phyloP scores from a whole-genome alignment of 2,797 vertebrate species.

The Dryobates pubescens region DNA sequence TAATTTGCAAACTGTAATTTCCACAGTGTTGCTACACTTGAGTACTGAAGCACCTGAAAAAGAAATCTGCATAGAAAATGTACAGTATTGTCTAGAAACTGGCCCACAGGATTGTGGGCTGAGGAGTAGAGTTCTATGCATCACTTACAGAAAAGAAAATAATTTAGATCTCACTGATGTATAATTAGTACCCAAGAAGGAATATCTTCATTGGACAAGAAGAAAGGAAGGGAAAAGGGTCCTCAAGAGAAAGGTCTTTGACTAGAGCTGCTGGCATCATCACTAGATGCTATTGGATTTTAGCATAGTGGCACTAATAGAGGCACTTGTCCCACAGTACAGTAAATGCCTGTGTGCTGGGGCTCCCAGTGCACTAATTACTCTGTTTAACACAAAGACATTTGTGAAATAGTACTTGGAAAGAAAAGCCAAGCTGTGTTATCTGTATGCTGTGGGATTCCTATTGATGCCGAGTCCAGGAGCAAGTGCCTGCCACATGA shows the following conservation, averaged over 20 bases:
- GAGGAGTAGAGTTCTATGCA: not conserved
- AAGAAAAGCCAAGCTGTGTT: not conserved
- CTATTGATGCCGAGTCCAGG: not conserved
- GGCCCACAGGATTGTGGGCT: not conserved
- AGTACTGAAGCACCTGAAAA: not conserved
- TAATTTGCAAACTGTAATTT: constrained; percentile 2
- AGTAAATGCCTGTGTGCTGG: not conserved
- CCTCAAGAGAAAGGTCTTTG: constrained; percentile 13
- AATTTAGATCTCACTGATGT: not conserved
- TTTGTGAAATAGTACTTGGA: not conserved
- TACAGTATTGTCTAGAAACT: not conserved
- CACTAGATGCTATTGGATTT: not conserved
- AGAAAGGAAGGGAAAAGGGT: not conserved
- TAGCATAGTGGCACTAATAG: not conserved
- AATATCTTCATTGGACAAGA: constrained; percentile 11
- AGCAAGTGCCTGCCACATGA: not conserved
- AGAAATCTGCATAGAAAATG: not conserved
- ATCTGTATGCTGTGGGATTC: not conserved
- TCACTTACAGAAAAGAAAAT: not conserved
- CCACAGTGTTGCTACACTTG: not conserved
- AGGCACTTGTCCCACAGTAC: not conserved
- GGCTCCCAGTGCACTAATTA: constrained; percentile 59
- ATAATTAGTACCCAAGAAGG: not conserved
- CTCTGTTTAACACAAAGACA: constrained; percentile 26
- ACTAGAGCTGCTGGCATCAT: not conserved